Base-by-base conservation (phyloP, 2,797 vertebrate genomes). In the Mormyrops boulengeri region DNA sequence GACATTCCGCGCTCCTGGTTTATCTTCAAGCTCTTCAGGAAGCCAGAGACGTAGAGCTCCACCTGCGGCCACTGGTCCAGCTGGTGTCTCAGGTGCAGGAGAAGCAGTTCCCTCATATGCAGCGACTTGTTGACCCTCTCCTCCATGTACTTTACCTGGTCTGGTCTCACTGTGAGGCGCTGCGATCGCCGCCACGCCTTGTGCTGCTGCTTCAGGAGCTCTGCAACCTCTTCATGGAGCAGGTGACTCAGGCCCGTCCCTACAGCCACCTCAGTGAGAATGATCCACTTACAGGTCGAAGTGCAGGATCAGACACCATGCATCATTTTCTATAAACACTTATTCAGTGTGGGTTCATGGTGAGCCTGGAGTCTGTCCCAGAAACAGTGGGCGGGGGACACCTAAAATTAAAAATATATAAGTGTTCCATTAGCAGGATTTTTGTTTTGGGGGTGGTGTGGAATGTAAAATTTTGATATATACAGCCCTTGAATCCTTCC, bases 91-190 rank as follows among this genome's bases (percentile, higher is more conserved):
- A 93, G 19, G 88, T 99, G 89, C 90, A 94, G 92, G 95, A 96
- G 66, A 91, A 90, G 0, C 95, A 94, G 87, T 96, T 97, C 92
- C 91, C 92, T 30, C 92, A 94, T 26, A 91, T 94, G 0, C 2
- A 14, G 49, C 53, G 88, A 14, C 93, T 94, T 57, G 94, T 96
- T 0, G 91, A 93, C 12, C 92, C 93, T 0, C 93, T 98, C 30
- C 96, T 98, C 91, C 96, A 97, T 85, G 94, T 93, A 1, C 91
- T 97, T 57, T 96, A 92, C 87, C 95, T 97, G 38, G 95, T 97
- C 89, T 96, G 96, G 96, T 97, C 92, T 86, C 95, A 95, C 91
- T 97, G 96, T 77, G 88, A 90, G n/a, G 95, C 94, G 91, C 97
- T 96, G 89, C 95, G 94, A 66, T 94, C 55, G 0, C 96, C 97